Evolutionary conservation across 2,113 vertebrate genomes (phyloP).

Genomic region (Trichomycterus rosablanca): DNA sequence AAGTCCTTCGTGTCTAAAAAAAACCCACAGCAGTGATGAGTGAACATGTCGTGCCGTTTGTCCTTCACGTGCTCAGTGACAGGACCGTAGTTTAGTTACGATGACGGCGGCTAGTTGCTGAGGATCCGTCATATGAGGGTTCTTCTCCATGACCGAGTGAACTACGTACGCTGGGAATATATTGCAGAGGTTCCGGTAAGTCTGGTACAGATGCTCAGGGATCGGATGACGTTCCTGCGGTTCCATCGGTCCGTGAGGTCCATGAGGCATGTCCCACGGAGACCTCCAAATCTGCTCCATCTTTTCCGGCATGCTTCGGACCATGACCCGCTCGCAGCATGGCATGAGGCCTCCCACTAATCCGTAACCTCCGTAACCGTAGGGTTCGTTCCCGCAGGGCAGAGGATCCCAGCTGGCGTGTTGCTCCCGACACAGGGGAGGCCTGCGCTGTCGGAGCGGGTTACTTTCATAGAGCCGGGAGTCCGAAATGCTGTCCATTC

Average conservation of each 20-base stretch:
- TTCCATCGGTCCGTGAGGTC: conserved; percentile 55
- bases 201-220: conserved; percentile 95
- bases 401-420: conserved; percentile 96
- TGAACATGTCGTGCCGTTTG: neutral
- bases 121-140: conserved; percentile 92
- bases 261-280: conserved; percentile 80
- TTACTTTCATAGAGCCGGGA: conserved; percentile 94
- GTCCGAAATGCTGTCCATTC: conserved; percentile 97
- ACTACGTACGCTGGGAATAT: conserved; percentile 93
- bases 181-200: conserved; percentile 97
- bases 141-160: conserved; percentile 97
- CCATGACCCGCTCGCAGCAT: conserved; percentile 93
- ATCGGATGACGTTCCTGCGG: conserved; percentile 83
- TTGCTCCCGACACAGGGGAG: conserved; percentile 94
- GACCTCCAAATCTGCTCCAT: conserved; percentile 97
- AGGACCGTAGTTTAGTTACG: conserved; percentile 88
- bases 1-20: too few relatives aligned
- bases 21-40: too few relatives aligned
- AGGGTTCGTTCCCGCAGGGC: conserved; percentile 81
- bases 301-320: conserved; percentile 96
- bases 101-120: conserved; percentile 95
- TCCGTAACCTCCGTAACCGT: conserved; percentile 84
- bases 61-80: conserved; percentile 66
- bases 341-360: conserved; percentile 90
- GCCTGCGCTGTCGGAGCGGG: conserved; percentile 84